phyloP scores from a whole-genome alignment of 2,113 vertebrate species.

The Heptranchias perlo region DNA sequence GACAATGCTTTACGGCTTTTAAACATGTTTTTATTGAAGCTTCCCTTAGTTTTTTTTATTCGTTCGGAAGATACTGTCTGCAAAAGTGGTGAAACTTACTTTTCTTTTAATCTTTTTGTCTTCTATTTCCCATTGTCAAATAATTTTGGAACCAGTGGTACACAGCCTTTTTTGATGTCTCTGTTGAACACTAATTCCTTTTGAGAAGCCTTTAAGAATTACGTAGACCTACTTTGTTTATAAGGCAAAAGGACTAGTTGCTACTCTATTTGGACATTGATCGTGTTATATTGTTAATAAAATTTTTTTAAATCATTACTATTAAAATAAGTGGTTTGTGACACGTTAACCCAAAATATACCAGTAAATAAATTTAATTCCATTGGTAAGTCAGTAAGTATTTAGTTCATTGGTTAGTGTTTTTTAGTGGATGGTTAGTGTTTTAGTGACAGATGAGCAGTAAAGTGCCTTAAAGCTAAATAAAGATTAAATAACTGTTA shows the following conservation, averaged over 20 bases:
- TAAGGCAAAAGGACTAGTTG: background rate
- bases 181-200: background rate
- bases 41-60: background rate
- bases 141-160: background rate
- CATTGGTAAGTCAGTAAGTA: too few species aligned
- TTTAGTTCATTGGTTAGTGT: too few species aligned
- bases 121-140: background rate
- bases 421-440: too few species aligned
- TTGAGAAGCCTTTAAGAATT: background rate
- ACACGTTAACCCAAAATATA: background rate
- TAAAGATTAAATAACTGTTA: too few species aligned
- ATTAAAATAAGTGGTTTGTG: background rate
- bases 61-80: background rate
- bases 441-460: too few species aligned
- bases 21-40: background rate
- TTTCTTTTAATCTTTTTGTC: background rate
- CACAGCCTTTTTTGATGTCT: background rate
- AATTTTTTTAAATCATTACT: background rate
- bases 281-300: background rate
- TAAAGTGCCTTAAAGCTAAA: too few species aligned
- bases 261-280: background rate
- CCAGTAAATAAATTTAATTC: background rate
- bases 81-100: background rate
- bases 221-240: background rate
- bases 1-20: background rate